Conservation (phyloP, 2,797 vertebrate genomes). For the Poeciliopsis turneri region DNA sequence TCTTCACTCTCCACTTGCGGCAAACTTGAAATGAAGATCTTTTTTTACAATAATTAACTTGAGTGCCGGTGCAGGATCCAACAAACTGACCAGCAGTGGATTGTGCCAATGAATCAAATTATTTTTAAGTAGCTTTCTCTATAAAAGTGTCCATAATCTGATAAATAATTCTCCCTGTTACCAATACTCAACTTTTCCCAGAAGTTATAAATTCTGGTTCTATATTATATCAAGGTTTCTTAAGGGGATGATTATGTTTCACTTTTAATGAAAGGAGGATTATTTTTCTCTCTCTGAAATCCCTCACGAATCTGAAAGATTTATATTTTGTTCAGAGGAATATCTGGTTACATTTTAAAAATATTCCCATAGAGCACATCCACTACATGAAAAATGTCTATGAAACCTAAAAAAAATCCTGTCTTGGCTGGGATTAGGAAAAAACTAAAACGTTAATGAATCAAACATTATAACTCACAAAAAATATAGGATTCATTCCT, state of each 20-base stretch:
- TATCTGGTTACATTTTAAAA: background rate
- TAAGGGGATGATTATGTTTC: conserved; percentile 3
- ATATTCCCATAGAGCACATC: background rate
- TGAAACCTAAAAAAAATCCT: background rate
- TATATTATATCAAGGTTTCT: background rate
- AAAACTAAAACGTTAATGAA: background rate
- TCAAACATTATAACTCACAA: background rate
- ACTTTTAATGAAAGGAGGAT: background rate
- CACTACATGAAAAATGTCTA: background rate
- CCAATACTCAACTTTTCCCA: background rate
- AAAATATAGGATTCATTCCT: background rate
- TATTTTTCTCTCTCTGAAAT: background rate
- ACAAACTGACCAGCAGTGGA: background rate
- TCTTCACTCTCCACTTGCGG: background rate
- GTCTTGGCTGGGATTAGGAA: background rate
- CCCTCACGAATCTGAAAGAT: background rate
- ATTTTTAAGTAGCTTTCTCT: background rate
- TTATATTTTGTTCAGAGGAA: background rate
- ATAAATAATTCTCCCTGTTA: background rate
- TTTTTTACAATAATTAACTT: background rate
- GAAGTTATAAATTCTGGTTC: background rate
- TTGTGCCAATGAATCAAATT: background rate
- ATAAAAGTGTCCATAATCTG: background rate
- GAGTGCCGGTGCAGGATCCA: background rate
- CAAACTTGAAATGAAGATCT: background rate